Percentiles rank a stretch among this genome's conserved stretches.
Conservation (phyloP, 1,140 invertebrate genomes). For the Lucilia cuprina region DNA sequence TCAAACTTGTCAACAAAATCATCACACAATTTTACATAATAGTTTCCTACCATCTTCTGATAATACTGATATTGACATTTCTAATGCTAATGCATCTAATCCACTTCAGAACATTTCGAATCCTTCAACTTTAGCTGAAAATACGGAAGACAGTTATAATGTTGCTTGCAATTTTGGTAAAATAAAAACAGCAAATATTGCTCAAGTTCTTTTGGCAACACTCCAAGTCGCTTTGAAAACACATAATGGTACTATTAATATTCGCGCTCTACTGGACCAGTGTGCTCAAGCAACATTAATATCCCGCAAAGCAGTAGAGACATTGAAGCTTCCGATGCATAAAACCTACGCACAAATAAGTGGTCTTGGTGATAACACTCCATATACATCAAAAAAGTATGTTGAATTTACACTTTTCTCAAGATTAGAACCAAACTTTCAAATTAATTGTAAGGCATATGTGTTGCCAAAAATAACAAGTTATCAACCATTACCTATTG, state of each 20-base stretch:
- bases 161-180: no score
- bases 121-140: no score
- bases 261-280: neutral
- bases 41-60: no score
- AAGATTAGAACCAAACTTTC: neutral
- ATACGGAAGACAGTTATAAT: no score
- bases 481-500: neutral
- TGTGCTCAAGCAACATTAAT: neutral
- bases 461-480: no score
- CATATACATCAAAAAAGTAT: neutral
- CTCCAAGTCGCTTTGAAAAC: neutral
- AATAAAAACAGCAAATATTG: neutral
- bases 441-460: neutral
- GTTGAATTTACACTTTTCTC: neutral
- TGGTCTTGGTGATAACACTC: neutral
- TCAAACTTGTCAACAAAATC: neutral
- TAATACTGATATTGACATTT: no score
- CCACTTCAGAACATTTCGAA: no score
- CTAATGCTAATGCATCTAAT: no score
- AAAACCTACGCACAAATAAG: neutral
- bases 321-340: neutral
- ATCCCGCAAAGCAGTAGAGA: neutral
- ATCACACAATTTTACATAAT: conserved; percentile 19
- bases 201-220: neutral
- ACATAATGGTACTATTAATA: neutral